Evolutionary conservation across 2,113 vertebrate genomes (phyloP), one percentile per base, ranked within the genome.

Genomic region (Carassius auratus): DNA sequence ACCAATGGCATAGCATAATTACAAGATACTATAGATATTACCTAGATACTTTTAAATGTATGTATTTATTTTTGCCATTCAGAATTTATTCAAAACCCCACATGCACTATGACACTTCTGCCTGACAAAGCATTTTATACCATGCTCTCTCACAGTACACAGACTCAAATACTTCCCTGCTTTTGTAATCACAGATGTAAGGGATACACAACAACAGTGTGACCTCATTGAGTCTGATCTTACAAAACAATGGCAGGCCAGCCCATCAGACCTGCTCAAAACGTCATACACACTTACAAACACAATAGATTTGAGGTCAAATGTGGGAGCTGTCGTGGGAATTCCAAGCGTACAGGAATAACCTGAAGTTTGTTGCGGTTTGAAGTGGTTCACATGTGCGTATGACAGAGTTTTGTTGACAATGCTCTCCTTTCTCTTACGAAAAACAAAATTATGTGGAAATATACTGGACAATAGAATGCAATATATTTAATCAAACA

Each of bases 241-340:
- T 88, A 88, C 90, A 84, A 90, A 93, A 94, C 92, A 94, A 94
- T 94, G 90, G 90, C 89, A 64, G 86, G 89, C 87, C 86, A 88
- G 93, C 92, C 91, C 85, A 90, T 93, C 91, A 92, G 90, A 89
- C 91, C 85, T 89, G 91, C 73, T 36, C 86, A 87, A 87, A 86
- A 91, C 88, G 83, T 90, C 84, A 89, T 88, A 91, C 89, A 91
- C 85, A 79, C 91, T 59, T 42, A 61, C 68, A 57, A 52, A 78
- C 79, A 87, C 93, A 94, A 95, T 93, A 90, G 92, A 91, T 85
- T 90, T 87, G 91, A 93, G 92, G 92, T 92, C 92, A 93, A 92
- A 86, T 90, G 55, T 85, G 62, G 92, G 88, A 91, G 59, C 87
- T 66, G 92, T 91, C 86, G 85, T 82, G 92, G 93, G 91, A 93